Percentiles rank a stretch among this genome's conserved stretches.
Evolutionary conservation across 2,113 vertebrate genomes (phyloP).

Genomic region (Callocephalon fimbriatum): DNA sequence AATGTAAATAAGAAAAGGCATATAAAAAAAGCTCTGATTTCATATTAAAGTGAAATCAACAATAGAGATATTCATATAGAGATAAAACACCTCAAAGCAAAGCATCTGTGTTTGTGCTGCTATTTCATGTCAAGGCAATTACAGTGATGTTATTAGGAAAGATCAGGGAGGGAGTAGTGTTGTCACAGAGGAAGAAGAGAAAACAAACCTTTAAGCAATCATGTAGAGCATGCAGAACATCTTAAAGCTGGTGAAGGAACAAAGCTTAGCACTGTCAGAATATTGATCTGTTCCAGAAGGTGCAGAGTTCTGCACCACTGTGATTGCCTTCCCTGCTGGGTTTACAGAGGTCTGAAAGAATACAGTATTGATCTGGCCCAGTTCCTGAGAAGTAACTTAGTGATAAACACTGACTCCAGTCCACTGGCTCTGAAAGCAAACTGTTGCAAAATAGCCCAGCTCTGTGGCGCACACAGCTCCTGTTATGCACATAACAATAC

Average conservation of each 20-base stretch:
- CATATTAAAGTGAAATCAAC: slow-evolving; percentile 74
- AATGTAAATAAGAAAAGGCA: slow-evolving; percentile 41
- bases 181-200: slow-evolving; percentile 81
- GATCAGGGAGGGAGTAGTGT: slow-evolving; percentile 69
- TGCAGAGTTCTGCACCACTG: slow-evolving; percentile 82
- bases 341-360: slow-evolving; percentile 88
- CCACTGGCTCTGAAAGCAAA: slow-evolving; percentile 81
- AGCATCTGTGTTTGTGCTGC: slow-evolving; percentile 73
- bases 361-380: slow-evolving; percentile 93
- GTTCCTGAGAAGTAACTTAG: slow-evolving; percentile 88
- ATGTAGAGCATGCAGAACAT: slow-evolving; percentile 95
- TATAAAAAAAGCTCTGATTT: slow-evolving; percentile 14
- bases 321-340: slow-evolving; percentile 89
- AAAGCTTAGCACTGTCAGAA: slow-evolving; percentile 91
- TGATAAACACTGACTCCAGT: slow-evolving; percentile 86
- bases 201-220: slow-evolving; percentile 96
- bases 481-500: neutral
- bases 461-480: neutral
- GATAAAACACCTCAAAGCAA: slow-evolving; percentile 74
- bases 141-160: slow-evolving; percentile 80
- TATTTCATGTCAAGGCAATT: slow-evolving; percentile 84
- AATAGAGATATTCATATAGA: slow-evolving; percentile 52
- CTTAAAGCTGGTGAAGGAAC: slow-evolving; percentile 90
- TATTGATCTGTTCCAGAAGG: slow-evolving; percentile 96
- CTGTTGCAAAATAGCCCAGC: slow-evolving; percentile 66